phyloP scores from a whole-genome alignment of 2,797 vertebrate genomes.

The Cephalopachus bancanus region DNA sequence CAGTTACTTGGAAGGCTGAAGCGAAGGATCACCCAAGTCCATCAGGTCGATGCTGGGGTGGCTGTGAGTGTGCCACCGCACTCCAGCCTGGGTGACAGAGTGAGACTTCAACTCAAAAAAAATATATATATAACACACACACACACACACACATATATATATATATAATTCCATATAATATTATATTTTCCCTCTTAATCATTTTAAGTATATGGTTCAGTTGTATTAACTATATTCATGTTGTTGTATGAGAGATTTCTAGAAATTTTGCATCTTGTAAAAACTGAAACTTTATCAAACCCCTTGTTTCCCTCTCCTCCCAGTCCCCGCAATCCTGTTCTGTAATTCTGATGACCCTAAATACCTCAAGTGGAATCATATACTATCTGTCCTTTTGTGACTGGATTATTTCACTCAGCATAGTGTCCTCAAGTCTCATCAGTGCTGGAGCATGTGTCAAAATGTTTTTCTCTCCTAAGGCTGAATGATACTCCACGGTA shows the following conservation, averaged over 20 bases:
- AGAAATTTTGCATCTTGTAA: slow-evolving; percentile 37
- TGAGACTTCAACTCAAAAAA: too few relatives aligned
- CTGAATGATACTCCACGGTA: not conserved
- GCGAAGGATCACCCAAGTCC: too few relatives aligned
- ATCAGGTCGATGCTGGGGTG: too few relatives aligned
- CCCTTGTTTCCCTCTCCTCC: not conserved
- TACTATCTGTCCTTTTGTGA: not conserved
- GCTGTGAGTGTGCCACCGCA: too few relatives aligned
- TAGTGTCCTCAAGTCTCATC: not conserved
- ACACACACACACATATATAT: too few relatives aligned
- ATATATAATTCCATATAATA: not conserved
- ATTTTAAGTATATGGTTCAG: slow-evolving; percentile 13
- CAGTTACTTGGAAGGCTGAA: too few relatives aligned
- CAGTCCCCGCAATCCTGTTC: not conserved
- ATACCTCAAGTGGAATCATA: not conserved
- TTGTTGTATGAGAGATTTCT: not conserved
- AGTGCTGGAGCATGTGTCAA: not conserved
- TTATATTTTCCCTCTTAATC: slow-evolving; percentile 39
- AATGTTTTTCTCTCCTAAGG: not conserved
- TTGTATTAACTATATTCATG: slow-evolving; percentile 16
- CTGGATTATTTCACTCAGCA: not conserved
- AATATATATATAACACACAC: too few relatives aligned
- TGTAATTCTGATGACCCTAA: not conserved
- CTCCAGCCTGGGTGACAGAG: too few relatives aligned
- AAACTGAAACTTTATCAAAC: not conserved